Base-by-base conservation (phyloP, 64 coral and sea anemone genomes). In the Actinia tenebrosa region DNA sequence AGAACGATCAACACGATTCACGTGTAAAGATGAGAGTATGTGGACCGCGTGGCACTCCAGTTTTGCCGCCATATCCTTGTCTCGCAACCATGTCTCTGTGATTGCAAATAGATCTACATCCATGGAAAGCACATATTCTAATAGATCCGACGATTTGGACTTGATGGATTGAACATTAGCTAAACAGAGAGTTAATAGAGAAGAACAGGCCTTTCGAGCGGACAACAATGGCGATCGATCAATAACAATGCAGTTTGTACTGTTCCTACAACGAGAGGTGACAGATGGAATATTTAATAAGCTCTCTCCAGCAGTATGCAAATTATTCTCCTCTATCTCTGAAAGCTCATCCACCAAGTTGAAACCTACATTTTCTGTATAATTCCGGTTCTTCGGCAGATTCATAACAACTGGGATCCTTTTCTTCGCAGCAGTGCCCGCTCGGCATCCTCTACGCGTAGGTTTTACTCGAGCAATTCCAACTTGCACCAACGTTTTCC, bases 81-180 rank as follows among this genome's bases (percentile, higher is more conserved):
- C 86, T 30, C 47, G 44, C 20, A 92, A 60, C 90, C 90, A 92
- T 17, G 90, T 92, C 82, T 92, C 85, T 44, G 80, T 88, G 18
- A 92, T 16, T 10, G 87, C 91, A 86, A 86, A 79, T 44, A 93
- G 46, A 88, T 85, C 91, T 59, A 77, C 16, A 80, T 80, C 42
- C n/a, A 2, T 23, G 15, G 7, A 44, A 16, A 5, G 18, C 8
- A 80, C 37, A 45, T 16, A 44, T 2, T 45, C 43, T 42, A 80
- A 13, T 9, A 80, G 23, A 80, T 80, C 77, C 17, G 77, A 9
- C 6, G 77, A 45, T 25, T 80, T 80, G 19, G 42, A 16, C 18
- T 80, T 80, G 3, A 52, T 9, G 8, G 77, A 80, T 44, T 52
- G 37, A 80, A 46, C 77, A 80, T 80, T 80, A 45, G 42, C 77